Evolutionary conservation across 2,113 vertebrate genomes (phyloP).

Genomic region (zebrafish (Danio rerio)): GRCz12tu NC_133184.1:34333001-34333500

Average conservation of each 20-base stretch:
- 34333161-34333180: no score
- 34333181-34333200: not conserved
- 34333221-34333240: not conserved
- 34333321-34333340: not conserved
- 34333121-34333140: not conserved
- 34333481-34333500: slow-evolving; percentile 18
- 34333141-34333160: not conserved
- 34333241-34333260: not conserved
- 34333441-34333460: slow-evolving; percentile 81
- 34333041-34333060: slow-evolving; percentile 77
- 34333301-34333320: not conserved
- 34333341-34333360: not conserved
- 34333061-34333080: not conserved
- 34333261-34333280: not conserved
- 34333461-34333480: slow-evolving; percentile 60
- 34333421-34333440: slow-evolving; percentile 75
- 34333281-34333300: not conserved
- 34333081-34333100: not conserved
- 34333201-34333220: not conserved
- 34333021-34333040: slow-evolving; percentile 96
- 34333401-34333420: slow-evolving; percentile 34
- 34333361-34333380: not conserved
- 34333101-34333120: not conserved
- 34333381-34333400: not conserved
- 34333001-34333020: slow-evolving; percentile 89